Percentiles rank a stretch among this genome's conserved stretches.
phyloP scores from a whole-genome alignment of 2,888 invertebrate species.

The Hybos culiciformis region DNA sequence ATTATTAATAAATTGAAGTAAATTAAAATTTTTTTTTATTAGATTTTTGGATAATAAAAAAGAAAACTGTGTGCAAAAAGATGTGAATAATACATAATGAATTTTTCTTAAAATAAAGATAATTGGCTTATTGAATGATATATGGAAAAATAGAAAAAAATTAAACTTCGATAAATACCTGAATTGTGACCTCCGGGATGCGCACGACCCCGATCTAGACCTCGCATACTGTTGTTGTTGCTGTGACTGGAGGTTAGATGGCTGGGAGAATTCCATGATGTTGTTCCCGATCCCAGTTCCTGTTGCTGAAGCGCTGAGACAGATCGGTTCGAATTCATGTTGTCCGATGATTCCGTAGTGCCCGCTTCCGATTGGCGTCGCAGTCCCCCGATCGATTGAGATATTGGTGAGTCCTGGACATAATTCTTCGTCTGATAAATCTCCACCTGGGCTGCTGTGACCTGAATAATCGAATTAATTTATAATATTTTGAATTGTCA shows the following conservation, averaged over 20 bases:
- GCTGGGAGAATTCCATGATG: constrained; percentile 35
- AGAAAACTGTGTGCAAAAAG: too few species aligned
- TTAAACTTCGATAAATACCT: constrained; percentile 21
- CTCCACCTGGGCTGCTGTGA: constrained; percentile 40
- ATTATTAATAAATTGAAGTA: too few species aligned
- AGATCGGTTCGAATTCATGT: constrained; percentile 37
- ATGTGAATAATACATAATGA: too few species aligned
- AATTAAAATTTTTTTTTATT: too few species aligned
- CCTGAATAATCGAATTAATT: constrained; percentile 18
- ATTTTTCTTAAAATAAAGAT: too few species aligned
- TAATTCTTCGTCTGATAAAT: constrained; percentile 38
- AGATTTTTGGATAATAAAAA: too few species aligned
- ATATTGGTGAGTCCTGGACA: constrained; percentile 35
- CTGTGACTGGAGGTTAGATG: constrained; percentile 12
- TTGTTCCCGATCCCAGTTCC: constrained; percentile 8
- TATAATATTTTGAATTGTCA: background rate
- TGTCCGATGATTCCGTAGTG: constrained; percentile 23
- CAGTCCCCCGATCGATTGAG: constrained; percentile 23
- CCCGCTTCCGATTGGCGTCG: constrained; percentile 32
- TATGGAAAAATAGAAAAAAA: too few species aligned
- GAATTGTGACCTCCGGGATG: constrained; percentile 37
- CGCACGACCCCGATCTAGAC: constrained; percentile 36
- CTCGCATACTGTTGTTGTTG: constrained; percentile 31
- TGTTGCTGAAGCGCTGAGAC: constrained; percentile 32
- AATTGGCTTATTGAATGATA: too few species aligned